Conservation (phyloP, 2,888 invertebrate genomes). For the Hyalella azteca region DNA sequence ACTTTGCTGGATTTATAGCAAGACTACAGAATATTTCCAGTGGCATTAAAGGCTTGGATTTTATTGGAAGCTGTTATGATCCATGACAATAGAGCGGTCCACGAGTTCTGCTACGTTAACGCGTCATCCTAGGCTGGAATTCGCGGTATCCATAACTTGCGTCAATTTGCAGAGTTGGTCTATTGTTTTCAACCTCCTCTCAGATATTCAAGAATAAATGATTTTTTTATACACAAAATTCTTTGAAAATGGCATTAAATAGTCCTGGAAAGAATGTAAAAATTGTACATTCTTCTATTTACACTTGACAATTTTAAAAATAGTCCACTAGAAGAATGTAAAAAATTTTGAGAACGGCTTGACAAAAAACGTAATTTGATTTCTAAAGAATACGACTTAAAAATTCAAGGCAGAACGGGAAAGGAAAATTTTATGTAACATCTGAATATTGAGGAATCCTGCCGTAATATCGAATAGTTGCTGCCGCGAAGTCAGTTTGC, state of each 20-base stretch:
- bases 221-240: not conserved
- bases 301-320: not conserved
- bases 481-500: too few relatives aligned
- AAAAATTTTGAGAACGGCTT: too few relatives aligned
- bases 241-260: not conserved
- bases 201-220: not conserved
- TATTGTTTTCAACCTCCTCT: not conserved
- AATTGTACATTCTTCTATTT: not conserved
- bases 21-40: not conserved
- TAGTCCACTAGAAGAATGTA: not conserved
- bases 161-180: too few relatives aligned
- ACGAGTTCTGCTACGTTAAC: not conserved
- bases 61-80: not conserved
- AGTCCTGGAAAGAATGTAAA: not conserved
- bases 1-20: constrained; percentile 19
- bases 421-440: too few relatives aligned
- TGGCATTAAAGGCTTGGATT: not conserved
- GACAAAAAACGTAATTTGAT: too few relatives aligned
- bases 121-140: too few relatives aligned
- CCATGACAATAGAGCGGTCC: not conserved
- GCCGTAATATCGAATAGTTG: too few relatives aligned
- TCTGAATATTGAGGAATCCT: too few relatives aligned
- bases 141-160: too few relatives aligned
- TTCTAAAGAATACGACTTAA: too few relatives aligned
- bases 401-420: too few relatives aligned